These are phyloP conservation scores for Hephaestus fuliginosus DNA, from an alignment of 2,797 vertebrate genomes.

Conservation along the genomic window DNA sequence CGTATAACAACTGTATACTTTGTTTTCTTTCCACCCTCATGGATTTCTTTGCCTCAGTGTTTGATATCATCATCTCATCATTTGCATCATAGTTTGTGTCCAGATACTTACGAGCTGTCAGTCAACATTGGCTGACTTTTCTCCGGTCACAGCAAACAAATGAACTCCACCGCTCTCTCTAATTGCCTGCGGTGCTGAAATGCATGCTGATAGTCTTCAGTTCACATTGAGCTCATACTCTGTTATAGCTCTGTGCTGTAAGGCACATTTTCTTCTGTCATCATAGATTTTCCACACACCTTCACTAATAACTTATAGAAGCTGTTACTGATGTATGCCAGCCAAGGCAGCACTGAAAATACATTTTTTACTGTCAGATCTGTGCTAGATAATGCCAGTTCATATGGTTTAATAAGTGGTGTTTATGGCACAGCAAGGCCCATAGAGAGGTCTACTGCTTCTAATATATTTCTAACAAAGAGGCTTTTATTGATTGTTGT, in stretches of 20 bases:
- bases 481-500: slow-evolving; percentile 65
- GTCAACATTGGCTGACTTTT: slow-evolving; percentile 45
- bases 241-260: slow-evolving; percentile 48
- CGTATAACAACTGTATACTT: background rate
- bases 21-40: slow-evolving; percentile 4
- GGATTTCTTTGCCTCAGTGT: background rate
- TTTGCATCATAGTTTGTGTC: slow-evolving; percentile 7
- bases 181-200: slow-evolving; percentile 50
- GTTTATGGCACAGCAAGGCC: slow-evolving; percentile 71
- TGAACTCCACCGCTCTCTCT: slow-evolving; percentile 27
- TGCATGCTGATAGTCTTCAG: slow-evolving; percentile 18
- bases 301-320: slow-evolving; percentile 61
- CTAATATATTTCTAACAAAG: slow-evolving; percentile 72
- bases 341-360: slow-evolving; percentile 59
- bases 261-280: slow-evolving; percentile 68
- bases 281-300: slow-evolving; percentile 68
- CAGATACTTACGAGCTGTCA: slow-evolving; percentile 30
- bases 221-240: slow-evolving; percentile 53
- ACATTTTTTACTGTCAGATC: slow-evolving; percentile 66
- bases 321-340: slow-evolving; percentile 71
- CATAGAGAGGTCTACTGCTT: slow-evolving; percentile 45
- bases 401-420: slow-evolving; percentile 73
- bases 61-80: slow-evolving; percentile 2
- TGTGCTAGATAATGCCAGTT: slow-evolving; percentile 69
- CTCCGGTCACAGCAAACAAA: slow-evolving; percentile 36